Conservation (phyloP, 2,888 invertebrate species). For the Papilio elwesi region DNA sequence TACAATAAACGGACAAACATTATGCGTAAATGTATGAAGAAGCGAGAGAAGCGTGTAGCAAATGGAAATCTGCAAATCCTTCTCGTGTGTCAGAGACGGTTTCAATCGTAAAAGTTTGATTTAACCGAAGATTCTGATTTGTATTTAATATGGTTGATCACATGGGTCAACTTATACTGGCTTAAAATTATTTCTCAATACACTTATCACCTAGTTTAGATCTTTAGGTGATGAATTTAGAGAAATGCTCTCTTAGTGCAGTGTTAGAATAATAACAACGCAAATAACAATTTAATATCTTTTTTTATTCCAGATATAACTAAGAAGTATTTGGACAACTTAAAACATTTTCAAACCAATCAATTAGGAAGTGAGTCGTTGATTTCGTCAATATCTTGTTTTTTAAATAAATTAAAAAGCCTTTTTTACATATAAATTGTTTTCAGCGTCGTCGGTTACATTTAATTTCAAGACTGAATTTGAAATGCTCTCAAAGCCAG, state of each 20-base stretch:
- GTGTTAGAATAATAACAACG: neutral
- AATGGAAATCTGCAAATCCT: too few relatives aligned
- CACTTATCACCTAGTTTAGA: too few relatives aligned
- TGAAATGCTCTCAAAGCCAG: conserved; percentile 36
- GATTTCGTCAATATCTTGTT: neutral
- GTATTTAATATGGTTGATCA: too few relatives aligned
- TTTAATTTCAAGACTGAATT: conserved; percentile 39
- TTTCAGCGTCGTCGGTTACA: conserved; percentile 35
- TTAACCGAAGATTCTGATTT: too few relatives aligned
- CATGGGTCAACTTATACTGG: too few relatives aligned
- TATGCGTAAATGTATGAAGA: neutral
- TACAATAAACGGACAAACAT: neutral
- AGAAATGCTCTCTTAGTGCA: too few relatives aligned
- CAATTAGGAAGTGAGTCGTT: conserved; percentile 18
- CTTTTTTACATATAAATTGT: neutral
- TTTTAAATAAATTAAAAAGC: neutral
- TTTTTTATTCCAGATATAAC: conserved; percentile 21
- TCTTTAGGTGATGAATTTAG: too few relatives aligned
- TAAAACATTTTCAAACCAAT: conserved; percentile 3
- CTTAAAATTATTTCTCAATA: too few relatives aligned
- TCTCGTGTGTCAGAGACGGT: too few relatives aligned
- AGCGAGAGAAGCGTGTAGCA: too few relatives aligned
- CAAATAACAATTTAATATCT: neutral
- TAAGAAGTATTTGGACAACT: neutral
- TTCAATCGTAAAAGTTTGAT: too few relatives aligned